Evolutionary conservation across 53 echinoderm and acorn worm species (phyloP).

Genomic region (Stichopus horrens): DNA sequence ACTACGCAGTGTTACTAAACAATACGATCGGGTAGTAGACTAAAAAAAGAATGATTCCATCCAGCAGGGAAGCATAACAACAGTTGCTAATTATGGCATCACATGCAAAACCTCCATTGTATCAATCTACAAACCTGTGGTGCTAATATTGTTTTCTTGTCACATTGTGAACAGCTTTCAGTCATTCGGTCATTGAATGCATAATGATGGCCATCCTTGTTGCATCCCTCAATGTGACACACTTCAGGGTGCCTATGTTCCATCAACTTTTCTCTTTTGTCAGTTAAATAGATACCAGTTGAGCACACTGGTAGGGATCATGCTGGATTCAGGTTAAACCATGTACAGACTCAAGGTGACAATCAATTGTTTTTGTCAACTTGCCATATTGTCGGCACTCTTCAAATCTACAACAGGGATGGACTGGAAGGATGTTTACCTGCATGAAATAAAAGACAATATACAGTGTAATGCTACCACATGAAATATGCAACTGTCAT

Average conservation of each 20-base stretch:
- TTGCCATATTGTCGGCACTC: slow-evolving; percentile 19
- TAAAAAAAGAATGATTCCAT: too few species aligned
- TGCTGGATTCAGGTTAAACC: not conserved
- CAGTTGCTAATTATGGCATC: too few species aligned
- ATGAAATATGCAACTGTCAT: too few species aligned
- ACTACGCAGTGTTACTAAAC: too few species aligned
- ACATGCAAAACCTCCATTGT: too few species aligned
- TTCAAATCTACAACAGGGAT: not conserved
- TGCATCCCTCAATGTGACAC: not conserved
- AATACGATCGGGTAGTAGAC: too few species aligned
- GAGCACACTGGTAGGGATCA: not conserved
- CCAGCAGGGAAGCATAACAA: too few species aligned
- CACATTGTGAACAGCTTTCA: not conserved
- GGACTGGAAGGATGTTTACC: not conserved
- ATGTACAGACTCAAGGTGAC: not conserved
- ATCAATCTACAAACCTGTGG: not conserved
- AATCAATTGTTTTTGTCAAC: not conserved
- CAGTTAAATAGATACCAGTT: too few species aligned
- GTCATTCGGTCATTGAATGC: slow-evolving; percentile 7
- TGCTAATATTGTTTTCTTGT: not conserved
- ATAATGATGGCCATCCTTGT: slow-evolving; percentile 21
- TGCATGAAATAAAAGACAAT: not conserved
- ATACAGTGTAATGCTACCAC: too few species aligned
- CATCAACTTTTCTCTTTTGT: slow-evolving; percentile 15
- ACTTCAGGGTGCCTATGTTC: not conserved